Evolutionary conservation across 1,140 invertebrate species (phyloP), one percentile per base, ranked within the genome.

Genomic region (Teleogryllus occipitalis): DNA sequence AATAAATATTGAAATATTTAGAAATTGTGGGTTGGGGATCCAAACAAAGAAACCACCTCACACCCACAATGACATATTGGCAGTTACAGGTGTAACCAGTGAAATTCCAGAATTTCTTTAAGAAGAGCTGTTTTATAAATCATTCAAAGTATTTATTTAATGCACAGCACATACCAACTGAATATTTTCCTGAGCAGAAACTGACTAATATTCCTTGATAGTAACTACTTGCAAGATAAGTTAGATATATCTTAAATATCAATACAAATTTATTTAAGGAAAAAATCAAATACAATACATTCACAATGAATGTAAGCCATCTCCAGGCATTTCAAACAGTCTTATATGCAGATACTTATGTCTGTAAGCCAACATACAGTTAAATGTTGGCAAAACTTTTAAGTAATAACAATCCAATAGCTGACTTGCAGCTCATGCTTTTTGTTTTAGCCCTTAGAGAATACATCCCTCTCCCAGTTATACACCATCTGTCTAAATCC

Each of bases 251-350:
- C 27, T 2, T 39, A 39, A 65, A 14, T 14, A 65, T 65, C 10
- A 65, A 65, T 65, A 65, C 54, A 65, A 65, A 65, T 65, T 65
- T 65, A 65, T 65, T 39, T 65, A 65, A 65, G 54, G 54, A 65
- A 65, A n/a, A 65, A 65, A 65, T 65, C 54, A 65, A 65, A 39
- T 39, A 39, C 27, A 65, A 65, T 65, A 65, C 54, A 65, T 65
- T 14, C 18, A 65, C 54, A 65, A 14, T 3, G 54, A 65, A 65
- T 65, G 54, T 7, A 65, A 65, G 54, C 54, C 54, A 65, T 18
- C 10, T 65, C 18, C 54, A 65, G 54, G 54, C 54, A 65, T 65
- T 7, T 18, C 54, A 39, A 65, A 65, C 54, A 65, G 54, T 65
- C 54, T 65, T 65, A 65, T 65, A 18, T 65, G 54, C 10, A 65